Conservation (phyloP, 1,140 invertebrate genomes). For the Camponotus pennsylvanicus region DNA sequence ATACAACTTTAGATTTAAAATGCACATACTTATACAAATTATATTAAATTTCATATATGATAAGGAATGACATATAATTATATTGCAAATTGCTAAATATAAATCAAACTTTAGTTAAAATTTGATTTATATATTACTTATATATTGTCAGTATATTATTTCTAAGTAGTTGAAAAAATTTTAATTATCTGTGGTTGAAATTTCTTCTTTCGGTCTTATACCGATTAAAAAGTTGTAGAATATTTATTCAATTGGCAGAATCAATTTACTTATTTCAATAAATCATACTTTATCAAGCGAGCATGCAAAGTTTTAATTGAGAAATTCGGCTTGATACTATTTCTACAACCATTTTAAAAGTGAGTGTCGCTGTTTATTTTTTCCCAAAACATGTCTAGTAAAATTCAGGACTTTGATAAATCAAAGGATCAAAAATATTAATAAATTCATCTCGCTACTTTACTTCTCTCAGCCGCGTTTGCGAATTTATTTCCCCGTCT, state of each 20-base stretch:
- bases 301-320: not conserved
- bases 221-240: not conserved
- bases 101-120: constrained; percentile 1
- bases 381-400: not conserved
- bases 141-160: not conserved
- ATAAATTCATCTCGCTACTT: constrained; percentile 20
- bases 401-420: constrained; percentile 13
- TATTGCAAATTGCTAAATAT: not conserved
- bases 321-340: constrained; percentile 8
- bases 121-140: not conserved
- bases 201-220: not conserved
- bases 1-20: too few relatives aligned
- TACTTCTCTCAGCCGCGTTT: not conserved
- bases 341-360: not conserved
- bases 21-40: too few relatives aligned
- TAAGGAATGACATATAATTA: not conserved
- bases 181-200: not conserved
- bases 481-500: constrained; percentile 28
- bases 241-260: not conserved
- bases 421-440: constrained; percentile 30
- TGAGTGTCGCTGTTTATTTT: not conserved
- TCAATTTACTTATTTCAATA: constrained; percentile 18
- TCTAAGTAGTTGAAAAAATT: not conserved
- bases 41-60: not conserved
- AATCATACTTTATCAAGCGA: not conserved